These are phyloP conservation scores for Gymnodraco acuticeps DNA, from an alignment of 2,797 vertebrate genomes.

Conservation along the genomic window DNA sequence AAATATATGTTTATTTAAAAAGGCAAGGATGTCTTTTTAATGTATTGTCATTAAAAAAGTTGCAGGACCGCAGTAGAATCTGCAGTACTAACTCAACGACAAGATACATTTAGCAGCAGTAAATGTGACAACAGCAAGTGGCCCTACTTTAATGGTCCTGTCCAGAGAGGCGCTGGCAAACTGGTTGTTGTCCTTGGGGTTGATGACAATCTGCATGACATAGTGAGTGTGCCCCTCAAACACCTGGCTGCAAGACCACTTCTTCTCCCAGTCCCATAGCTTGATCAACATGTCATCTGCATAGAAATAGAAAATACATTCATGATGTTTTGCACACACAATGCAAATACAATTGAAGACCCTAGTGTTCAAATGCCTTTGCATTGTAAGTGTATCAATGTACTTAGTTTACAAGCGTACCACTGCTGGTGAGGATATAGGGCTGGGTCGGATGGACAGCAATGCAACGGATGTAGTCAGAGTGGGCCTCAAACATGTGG, in stretches of 20 bases:
- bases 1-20: not conserved
- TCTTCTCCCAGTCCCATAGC: slow-evolving; percentile 99
- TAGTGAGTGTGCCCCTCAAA: slow-evolving; percentile 99
- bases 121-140: not conserved
- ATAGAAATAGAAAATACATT: slow-evolving; percentile 47
- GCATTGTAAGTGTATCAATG: not conserved
- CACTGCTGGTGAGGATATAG: slow-evolving; percentile 98
- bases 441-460: slow-evolving; percentile 98
- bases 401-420: slow-evolving; percentile 76
- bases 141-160: slow-evolving; percentile 95
- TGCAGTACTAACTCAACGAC: not conserved
- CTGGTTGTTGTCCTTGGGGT: slow-evolving; percentile 99
- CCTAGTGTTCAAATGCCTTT: not conserved
- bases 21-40: not conserved
- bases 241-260: slow-evolving; percentile 98
- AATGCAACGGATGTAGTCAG: slow-evolving; percentile 98
- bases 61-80: not conserved
- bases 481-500: slow-evolving; percentile 99
- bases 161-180: slow-evolving; percentile 98
- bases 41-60: not conserved
- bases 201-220: slow-evolving; percentile 99
- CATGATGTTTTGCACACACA: not conserved
- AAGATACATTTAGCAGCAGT: not conserved
- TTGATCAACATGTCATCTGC: slow-evolving; percentile 99
- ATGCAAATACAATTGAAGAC: not conserved